A percentile compares a stretch with the other conserved stretches of the same genome.
Evolutionary conservation across 2,113 vertebrate genomes (phyloP).

Genomic region (Hylia prasina): DNA sequence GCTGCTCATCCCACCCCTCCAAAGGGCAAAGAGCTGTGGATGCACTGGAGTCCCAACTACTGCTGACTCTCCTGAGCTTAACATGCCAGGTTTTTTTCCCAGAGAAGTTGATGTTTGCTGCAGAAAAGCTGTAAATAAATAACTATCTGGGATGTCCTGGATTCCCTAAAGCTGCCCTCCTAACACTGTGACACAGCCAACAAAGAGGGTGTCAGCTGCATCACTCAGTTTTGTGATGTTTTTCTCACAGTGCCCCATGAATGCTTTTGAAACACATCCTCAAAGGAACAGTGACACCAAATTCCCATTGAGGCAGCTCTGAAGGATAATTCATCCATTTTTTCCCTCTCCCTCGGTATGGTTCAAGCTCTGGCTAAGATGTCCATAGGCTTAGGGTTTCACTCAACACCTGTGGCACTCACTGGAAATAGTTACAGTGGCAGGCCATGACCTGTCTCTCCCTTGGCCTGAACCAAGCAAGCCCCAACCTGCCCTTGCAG

Average conservation of each 20-base stretch:
- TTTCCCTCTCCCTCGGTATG: not conserved
- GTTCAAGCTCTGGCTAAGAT: not conserved
- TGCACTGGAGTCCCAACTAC: not conserved
- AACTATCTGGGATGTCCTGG: not conserved
- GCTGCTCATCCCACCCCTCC: not conserved
- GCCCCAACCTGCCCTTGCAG: accelerated
- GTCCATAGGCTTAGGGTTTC: not conserved
- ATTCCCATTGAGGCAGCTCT: not conserved
- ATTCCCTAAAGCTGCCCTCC: not conserved
- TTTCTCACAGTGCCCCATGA: not conserved
- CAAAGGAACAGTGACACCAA: not conserved
- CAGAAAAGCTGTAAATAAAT: not conserved
- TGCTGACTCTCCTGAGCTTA: too few species aligned
- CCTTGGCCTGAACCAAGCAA: not conserved
- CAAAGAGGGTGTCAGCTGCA: not conserved
- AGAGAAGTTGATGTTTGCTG: not conserved
- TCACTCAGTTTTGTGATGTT: not conserved
- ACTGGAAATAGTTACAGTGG: not conserved
- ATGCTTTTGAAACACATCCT: not conserved
- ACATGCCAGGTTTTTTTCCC: not conserved
- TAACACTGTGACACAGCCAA: not conserved
- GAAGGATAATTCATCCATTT: not conserved
- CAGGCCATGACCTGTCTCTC: not conserved
- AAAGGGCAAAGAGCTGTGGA: not conserved
- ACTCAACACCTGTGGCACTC: not conserved